Evolutionary conservation across 2,797 vertebrate species (phyloP), one percentile per base, ranked within the genome.

Genomic region (Arctocebus calabarensis): DNA sequence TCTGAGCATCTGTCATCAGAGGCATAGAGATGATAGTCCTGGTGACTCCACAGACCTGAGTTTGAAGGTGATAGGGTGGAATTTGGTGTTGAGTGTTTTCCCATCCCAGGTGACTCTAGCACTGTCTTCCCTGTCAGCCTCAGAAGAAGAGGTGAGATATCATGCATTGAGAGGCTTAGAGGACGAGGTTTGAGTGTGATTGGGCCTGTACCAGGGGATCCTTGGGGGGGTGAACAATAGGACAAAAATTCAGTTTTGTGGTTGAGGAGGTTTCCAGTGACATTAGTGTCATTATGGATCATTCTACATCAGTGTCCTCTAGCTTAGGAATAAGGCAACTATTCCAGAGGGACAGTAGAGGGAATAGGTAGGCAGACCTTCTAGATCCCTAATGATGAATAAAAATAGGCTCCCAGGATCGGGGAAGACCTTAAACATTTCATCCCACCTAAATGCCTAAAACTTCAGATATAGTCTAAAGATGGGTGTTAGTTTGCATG

Each of bases 81-180:
- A 90, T 55, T 61, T 52, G 59, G 57, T 55, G 34, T 48, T 59
- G 59, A 55, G 7, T 16, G 34, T 70, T 85, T 64, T 78, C 16
- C 57, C 98, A 52, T 99, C 99, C 85, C 99, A 98, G 97, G 99
- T 99, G 97, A 99, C 99, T 99, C 99, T 99, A 89, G 99, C 96
- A 5, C 98, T 98, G 55, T 99, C 98, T n/a, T 97, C 97, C 92
- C 96, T 92, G 86, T 98, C 97, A 0, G 96, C 97, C 94, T 98
- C 98, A 0, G 13, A 0, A 10, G 98, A 97, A 29, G 98, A 97
- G 5, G 17, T 52, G 37, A 90, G 68, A 25, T 37, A 61, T 34
- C 7, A 23, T 29, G 19, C 37, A 34, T 55, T 83, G 34, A 71
- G 52, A 57, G 11, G 12, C 57, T 29, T 73, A 23, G 4, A 79